Evolutionary conservation across 2,888 invertebrate genomes (phyloP), one percentile per base, ranked within the genome.

Genomic region (Anticlea derivata): DNA sequence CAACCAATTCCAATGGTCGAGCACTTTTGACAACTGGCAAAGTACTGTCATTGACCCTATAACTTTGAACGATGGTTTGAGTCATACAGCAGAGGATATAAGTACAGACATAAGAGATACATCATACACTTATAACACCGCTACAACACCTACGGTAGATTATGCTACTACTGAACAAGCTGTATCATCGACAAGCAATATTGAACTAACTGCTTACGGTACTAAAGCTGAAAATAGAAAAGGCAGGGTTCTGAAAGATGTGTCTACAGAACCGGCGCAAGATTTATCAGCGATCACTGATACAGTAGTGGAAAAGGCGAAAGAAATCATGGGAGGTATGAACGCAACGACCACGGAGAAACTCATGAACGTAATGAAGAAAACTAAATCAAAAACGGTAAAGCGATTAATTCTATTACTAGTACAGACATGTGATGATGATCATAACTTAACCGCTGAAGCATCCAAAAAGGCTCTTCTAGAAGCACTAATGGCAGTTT

Each of bases 351-450:
- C 95, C 54, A 93, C 94, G 0, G 92, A 93, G 53, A 95, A 95
- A 61, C 86, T 96, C 45, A 93, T 96, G 92, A 93, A 93, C 54
- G 95, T 96, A 27, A 96, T 96, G 96, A 94, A 95, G 69, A 95
- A 95, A 73, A 96, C 96, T 0, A 93, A 93, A 61, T 95, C 96
- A 61, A 94, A 94, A 48, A 93, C 95, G 0, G 95, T 96, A 0
- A 91, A 94, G 39, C 91, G 95, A 58, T 83, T 96, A 22, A 94
- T 96, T 49, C 82, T 96, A 22, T 78, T 96, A 17, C 82, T 96
- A 51, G 95, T 96, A 11, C 96, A 95, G 66, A 95, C 95, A 49
- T 96, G 96, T 70, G 94, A 94, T 63, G 93, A 94, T 40, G 93
- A 93, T 66, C 93, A 93, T 66, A 94, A 94, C 65, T 93, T 93